phyloP scores from a whole-genome alignment of 2,113 vertebrate genomes.

The Leucosticte australis region DNA sequence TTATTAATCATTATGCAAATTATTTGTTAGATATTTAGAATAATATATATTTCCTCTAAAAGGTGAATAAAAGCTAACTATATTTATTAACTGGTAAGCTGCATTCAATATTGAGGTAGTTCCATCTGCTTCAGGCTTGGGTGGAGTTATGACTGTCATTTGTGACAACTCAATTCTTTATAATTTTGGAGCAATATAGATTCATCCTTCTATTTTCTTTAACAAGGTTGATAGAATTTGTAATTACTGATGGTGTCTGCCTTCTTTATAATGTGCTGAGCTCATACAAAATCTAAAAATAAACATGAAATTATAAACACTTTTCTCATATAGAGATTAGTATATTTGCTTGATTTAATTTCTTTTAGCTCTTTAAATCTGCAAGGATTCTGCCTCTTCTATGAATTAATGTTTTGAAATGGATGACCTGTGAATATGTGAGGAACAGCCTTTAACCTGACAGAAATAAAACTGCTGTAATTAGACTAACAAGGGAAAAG shows the following conservation, averaged over 20 bases:
- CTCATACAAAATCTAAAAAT: slow-evolving; percentile 13
- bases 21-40: background rate
- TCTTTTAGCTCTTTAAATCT: background rate
- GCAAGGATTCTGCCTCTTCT: background rate
- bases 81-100: slow-evolving; percentile 48
- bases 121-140: slow-evolving; percentile 50
- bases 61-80: slow-evolving; percentile 18
- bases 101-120: slow-evolving; percentile 22
- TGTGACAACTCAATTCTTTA: slow-evolving; percentile 58
- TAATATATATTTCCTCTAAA: background rate
- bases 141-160: slow-evolving; percentile 8
- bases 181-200: slow-evolving; percentile 14
- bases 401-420: background rate
- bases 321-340: background rate
- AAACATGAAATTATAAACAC: background rate
- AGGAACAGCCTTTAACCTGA: slow-evolving; percentile 13
- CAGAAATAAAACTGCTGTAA: slow-evolving; percentile 25
- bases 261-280: slow-evolving; percentile 42
- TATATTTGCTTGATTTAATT: background rate
- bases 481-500: background rate
- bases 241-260: slow-evolving; percentile 29
- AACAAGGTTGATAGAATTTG: slow-evolving; percentile 29
- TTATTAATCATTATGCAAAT: background rate
- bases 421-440: background rate
- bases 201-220: slow-evolving; percentile 38